Evolutionary conservation across 23 tunicate species (phyloP), one percentile per base, ranked within the genome.

Genomic region (Trididemnum nubilum): DNA sequence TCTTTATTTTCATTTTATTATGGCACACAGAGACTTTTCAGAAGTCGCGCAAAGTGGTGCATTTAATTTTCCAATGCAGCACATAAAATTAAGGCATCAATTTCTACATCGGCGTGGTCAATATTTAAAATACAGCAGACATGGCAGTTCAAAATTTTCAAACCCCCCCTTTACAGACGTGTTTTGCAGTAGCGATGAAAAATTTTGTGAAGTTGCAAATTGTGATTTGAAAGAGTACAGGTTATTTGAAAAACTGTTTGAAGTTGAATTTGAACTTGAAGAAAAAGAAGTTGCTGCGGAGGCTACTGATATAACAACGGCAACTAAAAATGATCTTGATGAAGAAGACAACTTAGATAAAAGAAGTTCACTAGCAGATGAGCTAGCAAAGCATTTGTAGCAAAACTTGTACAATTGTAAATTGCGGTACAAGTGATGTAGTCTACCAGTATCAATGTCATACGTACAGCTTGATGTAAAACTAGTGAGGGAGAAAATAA

Each of bases 21-120:
- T 86, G 79, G 79, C 82, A 2, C 33, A 66, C 33, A 86, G 72
- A 66, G 35, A 78, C 33, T 57, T 81, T 23, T 24, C 36, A 15
- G 84, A 44, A 34, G 7, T 65, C 23, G 79, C 34, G 1, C 79
- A 33, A 37, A 74, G 70, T 50, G 84, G 84, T 39, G 37, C 79
- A 21, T 29, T 86, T 29, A 34, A 35, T 15, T 69, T 81, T 51
- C 4, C 50, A 19, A 5, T 87, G 1, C 34, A 59, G 24, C 81
- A 80, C 49, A 50, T 87, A 23, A 37, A 57, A 37, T 21, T 22
- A 31, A 54, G 94, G 22, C 85, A 83, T 78, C 32, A 58, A 51
- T 89, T 89, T 72, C 52, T 89, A 27, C 34, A 51, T 30, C 78
- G 94, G 2, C 79, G 94, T n/a, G 88, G 94, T 22, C 94, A 83